A percentile compares a stretch with the other conserved stretches of the same genome.
Evolutionary conservation across 2,113 vertebrate species (phyloP).

Genomic region (Opisthocomus hoazin): DNA sequence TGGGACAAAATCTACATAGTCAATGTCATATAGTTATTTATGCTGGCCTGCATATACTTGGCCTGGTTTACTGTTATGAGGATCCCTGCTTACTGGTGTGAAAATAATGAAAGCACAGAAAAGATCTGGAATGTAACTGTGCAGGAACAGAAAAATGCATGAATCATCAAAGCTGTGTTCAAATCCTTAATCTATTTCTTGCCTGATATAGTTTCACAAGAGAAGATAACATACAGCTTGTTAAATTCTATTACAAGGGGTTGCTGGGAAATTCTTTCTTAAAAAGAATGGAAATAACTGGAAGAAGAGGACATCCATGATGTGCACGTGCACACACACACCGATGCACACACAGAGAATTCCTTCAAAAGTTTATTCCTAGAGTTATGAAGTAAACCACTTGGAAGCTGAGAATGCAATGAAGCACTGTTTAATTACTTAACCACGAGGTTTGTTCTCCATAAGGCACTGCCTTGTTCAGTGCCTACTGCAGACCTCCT

Average conservation of each 20-base stretch:
- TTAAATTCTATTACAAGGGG: not conserved
- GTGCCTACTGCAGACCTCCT: not conserved
- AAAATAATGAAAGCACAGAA: not conserved
- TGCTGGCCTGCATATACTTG: not conserved
- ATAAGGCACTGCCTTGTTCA: not conserved
- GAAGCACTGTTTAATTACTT: not conserved
- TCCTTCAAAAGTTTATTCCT: not conserved
- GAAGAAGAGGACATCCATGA: not conserved
- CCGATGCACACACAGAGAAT: not conserved
- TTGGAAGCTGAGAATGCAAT: not conserved
- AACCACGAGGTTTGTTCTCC: not conserved
- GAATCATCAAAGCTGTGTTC: not conserved
- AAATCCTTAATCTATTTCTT: not conserved
- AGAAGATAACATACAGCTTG: not conserved
- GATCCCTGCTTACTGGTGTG: not conserved
- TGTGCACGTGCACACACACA: accelerated
- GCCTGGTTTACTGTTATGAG: not conserved
- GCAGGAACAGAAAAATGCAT: not conserved
- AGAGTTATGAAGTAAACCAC: not conserved
- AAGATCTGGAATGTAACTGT: not conserved
- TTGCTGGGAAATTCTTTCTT: not conserved
- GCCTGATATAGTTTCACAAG: not conserved
- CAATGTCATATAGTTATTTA: not conserved
- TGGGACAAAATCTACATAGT: conserved; percentile 26
- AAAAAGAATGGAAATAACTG: not conserved